Conservation (phyloP, 2,797 vertebrate genomes). For the Peromyscus eremicus region DNA sequence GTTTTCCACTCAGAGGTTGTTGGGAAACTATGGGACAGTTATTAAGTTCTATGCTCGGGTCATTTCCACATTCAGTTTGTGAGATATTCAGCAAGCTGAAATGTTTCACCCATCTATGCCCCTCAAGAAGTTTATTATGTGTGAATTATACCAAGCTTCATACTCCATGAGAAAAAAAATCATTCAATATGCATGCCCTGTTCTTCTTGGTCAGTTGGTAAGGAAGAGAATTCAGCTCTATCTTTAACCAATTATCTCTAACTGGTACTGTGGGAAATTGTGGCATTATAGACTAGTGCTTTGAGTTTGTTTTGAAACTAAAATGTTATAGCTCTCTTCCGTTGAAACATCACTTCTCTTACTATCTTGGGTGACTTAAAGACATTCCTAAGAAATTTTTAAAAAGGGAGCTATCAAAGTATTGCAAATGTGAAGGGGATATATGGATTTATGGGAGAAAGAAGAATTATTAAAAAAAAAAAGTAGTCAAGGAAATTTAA, state of each 20-base stretch:
- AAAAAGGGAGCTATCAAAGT: neutral
- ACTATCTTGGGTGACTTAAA: neutral
- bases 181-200: neutral
- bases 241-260: conserved; percentile 31
- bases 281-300: neutral
- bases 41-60: neutral
- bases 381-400: neutral
- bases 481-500: neutral
- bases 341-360: neutral
- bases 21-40: neutral
- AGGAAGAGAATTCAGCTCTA: neutral
- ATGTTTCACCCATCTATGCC: neutral
- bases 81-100: neutral
- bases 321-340: neutral
- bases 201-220: neutral
- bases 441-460: neutral
- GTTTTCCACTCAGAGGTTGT: neutral
- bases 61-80: conserved; percentile 3
- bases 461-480: neutral
- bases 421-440: no score
- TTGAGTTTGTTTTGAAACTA: neutral
- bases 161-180: neutral
- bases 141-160: neutral
- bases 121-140: neutral
- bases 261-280: neutral